Base-by-base conservation (phyloP, 2,888 invertebrate species). In the Tortricodes alternella region DNA sequence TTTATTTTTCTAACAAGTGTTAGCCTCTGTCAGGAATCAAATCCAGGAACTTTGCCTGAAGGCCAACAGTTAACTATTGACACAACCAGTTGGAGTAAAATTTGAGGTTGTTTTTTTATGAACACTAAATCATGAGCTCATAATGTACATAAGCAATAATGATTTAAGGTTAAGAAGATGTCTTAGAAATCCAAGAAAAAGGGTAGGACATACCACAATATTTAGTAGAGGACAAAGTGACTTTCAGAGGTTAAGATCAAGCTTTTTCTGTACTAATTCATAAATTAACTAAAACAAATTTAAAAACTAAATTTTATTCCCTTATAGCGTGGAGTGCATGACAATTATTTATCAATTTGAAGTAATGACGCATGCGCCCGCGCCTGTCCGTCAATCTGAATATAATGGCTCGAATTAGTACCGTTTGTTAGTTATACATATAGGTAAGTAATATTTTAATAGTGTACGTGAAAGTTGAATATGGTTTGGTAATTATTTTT, bases 311-410 rank as follows among this genome's bases (percentile, higher is more conserved):
- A 29, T 29, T 29, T 29, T 11, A 11, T n/a, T 29, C 9, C n/a
- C n/a, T 29, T n/a, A n/a, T n/a, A n/a, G 29, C n/a, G 29, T 29
- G 67, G 72, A 78, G 71, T 73, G 68, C 69, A 73, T 70, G 67
- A 71, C 78, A 84, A 86, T 86, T 85, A 86, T 86, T 82, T 84
- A 85, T 82, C 86, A 85, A 85, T 86, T 82, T 83, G 68, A 68
- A 56, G 67, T 83, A 81, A 84, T 83, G 74, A 74, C 77, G 72
- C 70, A 62, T 68, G 68, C 67, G 67, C 68, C 71, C 74, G 73
- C 65, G 65, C 65, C 34, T n/a, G n/a, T n/a, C n/a, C n/a, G 44
- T 48, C 50, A 51, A 62, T 56, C 56, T 59, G 53, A 61, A 57
- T 62, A 61, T 82, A 82, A 82, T 83, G 68, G 76, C 75, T 71